Evolutionary conservation across 2,888 invertebrate species (phyloP).

Genomic region (Trachelus troglodyta): DNA sequence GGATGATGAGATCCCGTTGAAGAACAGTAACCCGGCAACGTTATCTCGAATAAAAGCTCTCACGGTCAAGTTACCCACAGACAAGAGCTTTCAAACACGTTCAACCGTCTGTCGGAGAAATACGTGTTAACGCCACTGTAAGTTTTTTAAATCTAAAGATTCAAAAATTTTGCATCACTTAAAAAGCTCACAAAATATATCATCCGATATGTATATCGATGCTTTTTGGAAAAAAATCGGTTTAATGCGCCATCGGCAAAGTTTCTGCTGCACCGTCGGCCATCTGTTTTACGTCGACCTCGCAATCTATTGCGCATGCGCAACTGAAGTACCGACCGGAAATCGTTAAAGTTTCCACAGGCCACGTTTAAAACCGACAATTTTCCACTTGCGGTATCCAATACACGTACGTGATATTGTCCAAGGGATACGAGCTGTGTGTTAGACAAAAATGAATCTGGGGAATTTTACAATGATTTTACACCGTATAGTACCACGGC

Average conservation of each 20-base stretch:
- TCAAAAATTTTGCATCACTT: no score
- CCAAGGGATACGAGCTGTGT: neutral
- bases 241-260: conserved; percentile 35
- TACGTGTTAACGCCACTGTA: neutral
- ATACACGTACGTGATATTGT: neutral
- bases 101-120: neutral
- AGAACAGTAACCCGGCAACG: neutral
- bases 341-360: conserved; percentile 33
- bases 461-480: neutral
- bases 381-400: conserved; percentile 7
- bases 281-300: conserved; percentile 17
- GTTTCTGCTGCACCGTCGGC: conserved; percentile 13
- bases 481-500: neutral
- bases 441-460: neutral
- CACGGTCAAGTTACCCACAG: neutral
- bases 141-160: neutral
- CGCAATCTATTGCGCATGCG: conserved; percentile 11
- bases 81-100: neutral
- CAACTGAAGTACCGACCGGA: conserved; percentile 26
- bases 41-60: neutral
- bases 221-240: conserved; percentile 1
- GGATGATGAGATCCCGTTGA: neutral
- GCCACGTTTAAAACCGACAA: conserved; percentile 26
- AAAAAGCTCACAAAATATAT: neutral
- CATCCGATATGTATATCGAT: neutral